Evolutionary conservation across 2,888 invertebrate genomes (phyloP).

Genomic region (Pristionchus exspectatus): DNA sequence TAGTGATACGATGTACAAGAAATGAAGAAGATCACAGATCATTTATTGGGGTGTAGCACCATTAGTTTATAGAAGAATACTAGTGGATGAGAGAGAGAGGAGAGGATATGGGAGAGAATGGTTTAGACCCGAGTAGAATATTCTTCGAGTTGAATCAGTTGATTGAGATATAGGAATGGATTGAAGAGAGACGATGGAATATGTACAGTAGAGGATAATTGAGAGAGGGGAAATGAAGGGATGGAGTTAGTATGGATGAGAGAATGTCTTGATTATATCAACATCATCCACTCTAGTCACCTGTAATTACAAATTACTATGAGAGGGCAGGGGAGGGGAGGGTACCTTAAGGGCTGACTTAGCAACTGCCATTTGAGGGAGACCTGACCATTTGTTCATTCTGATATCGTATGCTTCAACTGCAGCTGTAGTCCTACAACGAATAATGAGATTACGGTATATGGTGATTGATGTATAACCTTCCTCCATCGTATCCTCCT

Average conservation of each 20-base stretch:
- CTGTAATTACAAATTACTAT: background rate
- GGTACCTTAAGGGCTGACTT: slow-evolving; percentile 48
- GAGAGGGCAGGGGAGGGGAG: too few species aligned
- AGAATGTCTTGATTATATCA: slow-evolving; percentile 37
- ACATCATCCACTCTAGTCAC: slow-evolving; percentile 39
- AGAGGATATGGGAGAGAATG: background rate
- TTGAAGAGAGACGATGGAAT: background rate
- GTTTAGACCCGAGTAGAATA: background rate
- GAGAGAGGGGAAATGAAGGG: background rate
- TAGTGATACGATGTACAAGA: too few species aligned
- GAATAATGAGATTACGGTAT: slow-evolving; percentile 23
- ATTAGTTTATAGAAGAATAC: slow-evolving; percentile 12
- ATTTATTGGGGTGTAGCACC: slow-evolving; percentile 11
- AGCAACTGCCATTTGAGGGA: background rate
- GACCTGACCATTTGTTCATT: slow-evolving; percentile 20
- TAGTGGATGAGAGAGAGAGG: slow-evolving; percentile 1
- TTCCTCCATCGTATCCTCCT: slow-evolving; percentile 51
- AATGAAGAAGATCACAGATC: background rate
- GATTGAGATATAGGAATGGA: slow-evolving; percentile 19
- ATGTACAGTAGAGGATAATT: background rate
- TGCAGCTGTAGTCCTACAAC: slow-evolving; percentile 12
- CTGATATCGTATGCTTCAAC: slow-evolving; percentile 40
- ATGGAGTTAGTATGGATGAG: slow-evolving; percentile 1
- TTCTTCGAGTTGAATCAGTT: slow-evolving; percentile 28
- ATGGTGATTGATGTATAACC: background rate